These are phyloP conservation scores for Prenolepis imparis DNA, from an alignment of 2,888 invertebrate species.

Conservation along the genomic window DNA sequence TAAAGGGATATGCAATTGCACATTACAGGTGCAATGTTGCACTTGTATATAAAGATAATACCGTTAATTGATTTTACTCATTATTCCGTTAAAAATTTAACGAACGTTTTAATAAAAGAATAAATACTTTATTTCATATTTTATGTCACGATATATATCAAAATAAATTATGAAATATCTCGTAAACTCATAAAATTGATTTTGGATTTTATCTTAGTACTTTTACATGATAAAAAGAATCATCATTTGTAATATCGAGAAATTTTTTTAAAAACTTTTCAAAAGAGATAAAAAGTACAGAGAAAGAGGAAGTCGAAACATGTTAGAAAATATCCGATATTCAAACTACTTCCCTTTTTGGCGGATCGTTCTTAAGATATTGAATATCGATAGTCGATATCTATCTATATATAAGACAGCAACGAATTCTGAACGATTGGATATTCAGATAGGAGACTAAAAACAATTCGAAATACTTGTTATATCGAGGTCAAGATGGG, in stretches of 20 bases:
- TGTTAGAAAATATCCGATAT: constrained; percentile 6
- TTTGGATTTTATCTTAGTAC: neutral
- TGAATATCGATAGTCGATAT: constrained; percentile 33
- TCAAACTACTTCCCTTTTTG: neutral
- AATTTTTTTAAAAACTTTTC: neutral
- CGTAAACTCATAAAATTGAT: neutral
- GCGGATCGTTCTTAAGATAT: constrained; percentile 26
- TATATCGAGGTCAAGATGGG: constrained; percentile 33
- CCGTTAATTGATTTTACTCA: neutral
- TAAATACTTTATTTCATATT: neutral
- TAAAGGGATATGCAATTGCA: neutral
- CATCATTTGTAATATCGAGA: constrained; percentile 3
- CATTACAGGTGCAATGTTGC: neutral
- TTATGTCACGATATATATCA: neutral
- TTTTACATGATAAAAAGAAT: neutral
- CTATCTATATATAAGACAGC: neutral
- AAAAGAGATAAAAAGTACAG: neutral
- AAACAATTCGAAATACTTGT: constrained; percentile 25
- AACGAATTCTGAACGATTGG: neutral
- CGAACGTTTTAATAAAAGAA: neutral
- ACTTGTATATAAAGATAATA: neutral
- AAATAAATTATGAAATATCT: neutral
- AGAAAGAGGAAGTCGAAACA: neutral
- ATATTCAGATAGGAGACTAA: neutral
- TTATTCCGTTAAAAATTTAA: neutral